phyloP scores from a whole-genome alignment of 2,888 invertebrate species.

The Dolichopus griseipennis region DNA sequence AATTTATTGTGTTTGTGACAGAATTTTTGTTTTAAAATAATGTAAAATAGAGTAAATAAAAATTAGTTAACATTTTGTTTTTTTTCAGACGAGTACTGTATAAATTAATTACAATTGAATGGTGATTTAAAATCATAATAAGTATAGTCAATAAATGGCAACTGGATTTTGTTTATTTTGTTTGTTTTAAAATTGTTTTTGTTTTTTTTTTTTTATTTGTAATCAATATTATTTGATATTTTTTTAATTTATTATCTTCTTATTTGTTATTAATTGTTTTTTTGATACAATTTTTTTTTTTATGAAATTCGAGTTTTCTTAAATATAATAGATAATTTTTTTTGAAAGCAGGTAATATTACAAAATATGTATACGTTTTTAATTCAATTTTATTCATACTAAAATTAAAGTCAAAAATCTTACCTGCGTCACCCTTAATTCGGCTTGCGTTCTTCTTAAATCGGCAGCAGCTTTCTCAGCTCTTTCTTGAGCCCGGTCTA shows the following conservation, averaged over 20 bases:
- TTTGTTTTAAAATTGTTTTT: too few species aligned
- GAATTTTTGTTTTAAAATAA: too few species aligned
- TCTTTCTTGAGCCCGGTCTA: conserved; percentile 72
- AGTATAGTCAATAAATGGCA: too few species aligned
- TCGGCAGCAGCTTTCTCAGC: conserved; percentile 80
- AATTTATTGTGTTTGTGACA: too few species aligned
- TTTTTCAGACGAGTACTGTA: too few species aligned
- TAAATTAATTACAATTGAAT: too few species aligned
- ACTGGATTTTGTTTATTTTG: too few species aligned
- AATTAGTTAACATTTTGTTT: too few species aligned
- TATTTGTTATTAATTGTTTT: neutral
- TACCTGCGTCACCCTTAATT: conserved; percentile 78
- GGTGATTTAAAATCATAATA: too few species aligned
- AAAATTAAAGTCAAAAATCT: conserved; percentile 17
- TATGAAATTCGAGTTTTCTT: neutral
- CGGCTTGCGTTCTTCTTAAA: conserved; percentile 78
- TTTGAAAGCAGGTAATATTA: neutral
- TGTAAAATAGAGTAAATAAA: too few species aligned
- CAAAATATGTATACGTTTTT: neutral
- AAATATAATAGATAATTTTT: neutral
- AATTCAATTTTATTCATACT: neutral
- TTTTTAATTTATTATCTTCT: conserved; percentile 7
- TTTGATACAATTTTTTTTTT: neutral
- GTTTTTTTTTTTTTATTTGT: too few species aligned
- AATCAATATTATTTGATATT: neutral